Evolutionary conservation across 2,888 invertebrate genomes (phyloP), one percentile per base, ranked within the genome.

Genomic region (Sarcophaga subvicina): DNA sequence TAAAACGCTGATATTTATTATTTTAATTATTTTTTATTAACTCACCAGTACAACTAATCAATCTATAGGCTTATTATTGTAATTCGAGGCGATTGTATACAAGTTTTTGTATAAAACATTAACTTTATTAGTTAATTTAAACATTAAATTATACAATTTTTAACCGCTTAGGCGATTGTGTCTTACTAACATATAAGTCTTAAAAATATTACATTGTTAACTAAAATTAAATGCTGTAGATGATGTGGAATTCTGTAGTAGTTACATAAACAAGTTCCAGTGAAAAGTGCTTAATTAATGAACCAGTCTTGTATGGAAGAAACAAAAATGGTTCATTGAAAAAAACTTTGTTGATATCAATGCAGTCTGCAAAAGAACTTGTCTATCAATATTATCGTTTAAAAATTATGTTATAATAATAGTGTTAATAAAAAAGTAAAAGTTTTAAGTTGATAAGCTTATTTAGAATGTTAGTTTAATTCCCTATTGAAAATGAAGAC

Each of bases 241-340:
- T 80, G 71, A 64, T 54, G 62, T 20, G 49, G 22, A 77, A 64
- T 62, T 63, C 70, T 25, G 47, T 63, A 83, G 67, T 49, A 54
- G 62, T 67, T 63, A 69, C 62, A 72, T 63, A 77, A 14, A 62
- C 10, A 79, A 82, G 87, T 82, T 76, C 84, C 62, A 84, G 76
- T 79, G 78, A 79, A 71, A 87, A 85, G 87, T 87, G 87, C n/a
- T 47, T 47, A 49, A 83, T 37, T 79, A 86, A 83, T 86, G 80
- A 80, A 78, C 63, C n/a, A 59, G 10, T 62, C 25, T 78, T 86
- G 86, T 80, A 82, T 59, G 6, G 8, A 62, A 54, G n/a, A 72
- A 63, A 77, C 86, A 86, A 83, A 67, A 69, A 25, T 62, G 45
- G 67, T 27, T 69, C 86, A 86, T 86, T 83, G 54, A 27, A 75